Base-by-base conservation (phyloP, 2,113 vertebrate species). In the Salvelinus alpinus region DNA sequence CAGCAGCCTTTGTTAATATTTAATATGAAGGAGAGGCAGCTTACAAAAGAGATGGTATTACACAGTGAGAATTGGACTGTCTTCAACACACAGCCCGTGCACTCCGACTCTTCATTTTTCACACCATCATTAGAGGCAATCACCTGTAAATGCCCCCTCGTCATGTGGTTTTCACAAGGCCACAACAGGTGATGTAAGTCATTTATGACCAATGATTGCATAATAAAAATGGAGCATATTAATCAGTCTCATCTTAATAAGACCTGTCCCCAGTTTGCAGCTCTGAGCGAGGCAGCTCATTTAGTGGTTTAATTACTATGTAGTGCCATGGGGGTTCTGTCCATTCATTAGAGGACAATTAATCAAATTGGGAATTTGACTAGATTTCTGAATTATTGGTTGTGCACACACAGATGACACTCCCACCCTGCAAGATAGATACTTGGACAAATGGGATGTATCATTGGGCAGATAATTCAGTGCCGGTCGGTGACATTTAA, bases 301-400 rank as follows among this genome's bases (percentile, higher is more conserved):
- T 76, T 76, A 24, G 31, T 67, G 48, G 44, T 79, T 74, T 80
- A 80, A 83, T 80, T 80, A 77, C 71, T 72, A 70, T 74, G 64
- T 60, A 67, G 69, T 29, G 48, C 59, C 67, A 79, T 48, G 16
- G 47, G 79, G 4, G 68, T 47, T 70, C 24, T 79, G 71, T 38
- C 38, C 72, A 57, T 75, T 79, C 71, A 78, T 75, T 75, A 74
- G 62, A 68, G 57, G 14, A 38, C 78, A 73, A 34, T 72, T 68
- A 22, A 73, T 79, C 70, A 71, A 31, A 62, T 64, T 77, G 73
- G 29, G 20, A 75, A 72, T 68, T 47, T 20, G 74, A 38, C 38
- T 14, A 24, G 27, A 25, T 70, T 66, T 65, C 14, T 62, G 18
- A 76, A 8, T 51, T 9, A n/a, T 25, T 14, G 68, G 68, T 34